Evolutionary conservation across 2,888 invertebrate genomes (phyloP), one percentile per base, ranked within the genome.

Genomic region (Apeira syringaria): DNA sequence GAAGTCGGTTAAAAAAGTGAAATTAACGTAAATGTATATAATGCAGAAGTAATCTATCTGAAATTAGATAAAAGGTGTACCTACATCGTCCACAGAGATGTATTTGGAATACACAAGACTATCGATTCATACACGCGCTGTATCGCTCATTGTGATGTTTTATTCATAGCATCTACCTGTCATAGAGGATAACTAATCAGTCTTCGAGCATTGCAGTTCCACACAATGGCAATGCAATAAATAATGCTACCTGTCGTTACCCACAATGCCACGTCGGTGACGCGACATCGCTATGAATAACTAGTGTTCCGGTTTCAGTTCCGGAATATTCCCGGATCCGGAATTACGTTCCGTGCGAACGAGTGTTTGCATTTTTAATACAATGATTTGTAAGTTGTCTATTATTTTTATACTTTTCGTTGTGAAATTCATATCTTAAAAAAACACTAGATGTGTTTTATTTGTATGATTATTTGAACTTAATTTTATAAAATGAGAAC

Each of bases 161-260:
- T 51, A 52, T 55, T 55, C 55, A 55, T 50, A 37, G 35, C 34
- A 29, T 30, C 40, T 36, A 47, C 43, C 40, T 47, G 51, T 55
- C 36, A 47, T 28, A 31, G 37, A 17, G 45, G 52, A 48, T 52
- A 52, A 52, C 50, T 47, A 52, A 50, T 52, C 54, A 47, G 54
- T 50, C 52, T 50, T 50, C 40, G 26, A 30, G 30, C 37, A 30
- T 26, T 32, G 32, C 47, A 45, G 47, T 31, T 34, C 42, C 28
- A 40, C 28, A 55, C 52, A 52, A 55, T 48, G 34, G 47, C 42
- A 26, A 5, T 27, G 54, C 55, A 53, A 53, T 56, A 56, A 56
- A 56, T 56, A 56, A 53, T 53, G 56, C 53, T 51, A 53, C 53
- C 56, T 56, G 56, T 56, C 56, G 53, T 50, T 56, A 52, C 51